phyloP scores from a whole-genome alignment of 2,888 invertebrate genomes.

The Euzophera pinguis region DNA sequence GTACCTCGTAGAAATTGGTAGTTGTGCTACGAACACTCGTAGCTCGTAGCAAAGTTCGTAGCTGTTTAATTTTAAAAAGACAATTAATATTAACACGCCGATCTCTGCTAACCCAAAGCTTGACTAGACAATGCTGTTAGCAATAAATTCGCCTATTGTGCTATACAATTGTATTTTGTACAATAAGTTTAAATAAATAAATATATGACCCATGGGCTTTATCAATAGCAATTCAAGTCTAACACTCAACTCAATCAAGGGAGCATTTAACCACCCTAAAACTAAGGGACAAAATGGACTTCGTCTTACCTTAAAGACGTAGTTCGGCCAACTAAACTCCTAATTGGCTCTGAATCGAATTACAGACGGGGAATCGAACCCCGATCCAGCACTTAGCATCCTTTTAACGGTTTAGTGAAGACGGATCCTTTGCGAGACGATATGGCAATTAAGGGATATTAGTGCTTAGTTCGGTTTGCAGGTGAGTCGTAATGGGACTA shows the following conservation, averaged over 20 bases:
- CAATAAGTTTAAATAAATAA: too few species aligned
- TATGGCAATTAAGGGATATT: constrained; percentile 71
- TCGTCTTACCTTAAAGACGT: constrained; percentile 46
- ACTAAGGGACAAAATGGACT: constrained; percentile 34
- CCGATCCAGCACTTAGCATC: constrained; percentile 75
- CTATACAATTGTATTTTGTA: too few species aligned
- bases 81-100: too few species aligned
- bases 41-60: too few species aligned
- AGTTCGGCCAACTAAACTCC: constrained; percentile 61
- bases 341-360: constrained; percentile 76
- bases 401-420: constrained; percentile 79
- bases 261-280: constrained; percentile 15
- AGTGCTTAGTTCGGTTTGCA: constrained; percentile 34
- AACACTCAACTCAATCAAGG: constrained; percentile 18
- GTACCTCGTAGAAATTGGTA: too few species aligned
- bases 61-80: too few species aligned
- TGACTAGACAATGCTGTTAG: too few species aligned
- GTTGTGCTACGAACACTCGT: too few species aligned
- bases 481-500: constrained; percentile 3
- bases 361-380: constrained; percentile 75
- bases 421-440: constrained; percentile 68
- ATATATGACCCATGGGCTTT: too few species aligned
- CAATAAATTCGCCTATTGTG: too few species aligned
- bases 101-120: too few species aligned
- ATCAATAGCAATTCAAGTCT: not conserved